Evolutionary conservation across 2,113 vertebrate species (phyloP).

Genomic region (Quiscalus mexicanus): DNA sequence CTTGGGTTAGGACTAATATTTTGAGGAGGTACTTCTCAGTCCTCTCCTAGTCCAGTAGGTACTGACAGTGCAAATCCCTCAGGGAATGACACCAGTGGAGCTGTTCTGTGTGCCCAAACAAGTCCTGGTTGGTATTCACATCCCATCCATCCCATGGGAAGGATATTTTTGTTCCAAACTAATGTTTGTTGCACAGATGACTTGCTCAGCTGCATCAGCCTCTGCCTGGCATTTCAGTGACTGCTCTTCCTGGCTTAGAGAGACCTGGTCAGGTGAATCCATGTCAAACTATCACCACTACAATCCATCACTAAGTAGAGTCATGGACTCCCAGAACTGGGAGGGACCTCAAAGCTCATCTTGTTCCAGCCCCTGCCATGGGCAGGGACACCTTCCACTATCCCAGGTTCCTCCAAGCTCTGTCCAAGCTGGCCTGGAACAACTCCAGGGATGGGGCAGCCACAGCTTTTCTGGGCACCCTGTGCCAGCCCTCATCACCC

Average conservation of each 20-base stretch:
- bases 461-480: background rate
- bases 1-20: background rate
- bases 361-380: background rate
- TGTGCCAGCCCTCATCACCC: rapidly evolving
- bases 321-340: background rate
- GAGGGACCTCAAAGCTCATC: background rate
- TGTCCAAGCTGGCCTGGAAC: rapidly evolving
- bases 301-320: background rate
- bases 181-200: background rate
- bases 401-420: background rate
- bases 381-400: background rate
- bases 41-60: background rate
- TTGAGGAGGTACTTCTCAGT: background rate
- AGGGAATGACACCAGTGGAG: background rate
- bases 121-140: background rate
- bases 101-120: background rate
- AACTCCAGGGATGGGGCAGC: background rate
- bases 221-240: background rate
- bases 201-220: background rate
- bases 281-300: background rate
- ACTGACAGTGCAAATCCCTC: background rate
- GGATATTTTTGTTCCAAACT: background rate
- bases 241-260: background rate
- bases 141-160: background rate
- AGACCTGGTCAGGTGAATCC: background rate